Evolutionary conservation across 2,888 invertebrate genomes (phyloP).

Genomic region (Pyrrhosoma nymphula): DNA sequence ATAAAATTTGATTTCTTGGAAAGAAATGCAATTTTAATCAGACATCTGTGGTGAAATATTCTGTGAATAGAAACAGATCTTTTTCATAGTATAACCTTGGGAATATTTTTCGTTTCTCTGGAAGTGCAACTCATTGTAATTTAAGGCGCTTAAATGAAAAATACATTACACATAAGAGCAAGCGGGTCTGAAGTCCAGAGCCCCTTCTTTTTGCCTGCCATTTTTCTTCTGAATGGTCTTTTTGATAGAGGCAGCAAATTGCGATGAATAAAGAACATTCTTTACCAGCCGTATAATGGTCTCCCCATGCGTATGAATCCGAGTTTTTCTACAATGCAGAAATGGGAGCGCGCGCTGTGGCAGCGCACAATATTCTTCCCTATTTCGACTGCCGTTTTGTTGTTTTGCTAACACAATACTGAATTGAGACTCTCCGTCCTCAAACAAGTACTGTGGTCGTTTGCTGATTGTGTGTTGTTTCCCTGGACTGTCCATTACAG

Average conservation of each 20-base stretch:
- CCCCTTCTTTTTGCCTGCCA: not conserved
- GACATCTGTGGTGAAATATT: not conserved
- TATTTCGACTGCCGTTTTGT: not conserved
- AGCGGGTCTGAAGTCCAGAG: not conserved
- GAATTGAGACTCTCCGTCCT: not conserved
- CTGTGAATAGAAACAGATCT: not conserved
- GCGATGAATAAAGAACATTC: not conserved
- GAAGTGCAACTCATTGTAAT: not conserved
- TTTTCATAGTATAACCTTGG: not conserved
- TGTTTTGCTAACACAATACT: not conserved
- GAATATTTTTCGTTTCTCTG: not conserved
- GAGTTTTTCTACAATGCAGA: not conserved
- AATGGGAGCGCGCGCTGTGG: not conserved
- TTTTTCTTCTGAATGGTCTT: not conserved
- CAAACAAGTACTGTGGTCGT: not conserved
- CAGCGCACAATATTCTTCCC: not conserved
- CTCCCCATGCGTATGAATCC: not conserved
- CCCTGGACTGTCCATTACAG: not conserved
- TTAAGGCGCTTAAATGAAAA: not conserved
- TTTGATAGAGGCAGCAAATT: not conserved
- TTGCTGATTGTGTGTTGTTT: not conserved
- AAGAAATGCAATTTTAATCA: not conserved
- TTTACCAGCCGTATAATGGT: not conserved
- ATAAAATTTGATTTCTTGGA: not conserved
- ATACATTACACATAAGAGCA: not conserved